phyloP scores from a whole-genome alignment of 2,113 vertebrate species.

The Ifrita kowaldi region DNA sequence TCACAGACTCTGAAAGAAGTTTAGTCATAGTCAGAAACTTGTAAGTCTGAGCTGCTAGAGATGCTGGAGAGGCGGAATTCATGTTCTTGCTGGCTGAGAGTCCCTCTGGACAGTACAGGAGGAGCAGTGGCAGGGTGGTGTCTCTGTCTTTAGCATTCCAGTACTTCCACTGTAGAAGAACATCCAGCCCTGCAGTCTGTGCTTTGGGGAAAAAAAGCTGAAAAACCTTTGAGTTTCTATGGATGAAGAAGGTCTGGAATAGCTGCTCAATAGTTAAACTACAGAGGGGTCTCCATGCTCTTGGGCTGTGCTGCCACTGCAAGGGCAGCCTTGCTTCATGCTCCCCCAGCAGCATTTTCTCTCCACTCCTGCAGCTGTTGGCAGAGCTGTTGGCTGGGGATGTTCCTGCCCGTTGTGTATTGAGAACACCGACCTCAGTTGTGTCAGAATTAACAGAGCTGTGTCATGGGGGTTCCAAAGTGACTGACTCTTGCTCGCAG shows the following conservation, averaged over 20 bases:
- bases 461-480: background rate
- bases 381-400: background rate
- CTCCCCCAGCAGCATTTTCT: background rate
- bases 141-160: background rate
- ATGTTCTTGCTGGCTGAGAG: background rate
- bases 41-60: background rate
- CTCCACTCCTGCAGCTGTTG: background rate
- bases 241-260: background rate
- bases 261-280: background rate
- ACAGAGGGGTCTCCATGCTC: background rate
- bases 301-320: background rate
- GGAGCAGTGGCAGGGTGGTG: background rate
- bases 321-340: background rate
- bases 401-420: background rate
- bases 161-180: background rate
- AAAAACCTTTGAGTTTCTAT: background rate
- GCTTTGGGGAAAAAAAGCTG: background rate
- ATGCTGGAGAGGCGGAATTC: background rate
- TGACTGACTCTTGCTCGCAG: background rate
- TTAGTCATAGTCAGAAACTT: background rate
- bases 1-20: background rate
- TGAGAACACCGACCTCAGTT: background rate
- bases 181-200: background rate
- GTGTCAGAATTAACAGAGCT: background rate
- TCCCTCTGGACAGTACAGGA: background rate